Conservation (phyloP, 2,113 vertebrate species). For the Craseonycteris thonglongyai region DNA sequence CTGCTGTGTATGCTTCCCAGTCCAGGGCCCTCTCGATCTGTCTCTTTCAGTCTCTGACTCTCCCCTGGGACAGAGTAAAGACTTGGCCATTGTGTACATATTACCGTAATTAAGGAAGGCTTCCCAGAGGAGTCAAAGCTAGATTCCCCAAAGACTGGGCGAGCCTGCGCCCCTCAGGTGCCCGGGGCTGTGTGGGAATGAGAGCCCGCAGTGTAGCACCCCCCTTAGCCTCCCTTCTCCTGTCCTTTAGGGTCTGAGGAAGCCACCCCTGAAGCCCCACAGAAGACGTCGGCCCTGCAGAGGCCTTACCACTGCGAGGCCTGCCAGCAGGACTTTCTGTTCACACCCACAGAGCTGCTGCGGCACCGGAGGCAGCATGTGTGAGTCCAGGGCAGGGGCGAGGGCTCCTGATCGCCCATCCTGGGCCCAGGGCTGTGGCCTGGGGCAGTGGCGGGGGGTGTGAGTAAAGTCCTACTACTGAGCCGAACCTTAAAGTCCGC, state of each 20-base stretch:
- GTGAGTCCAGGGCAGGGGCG: not conserved
- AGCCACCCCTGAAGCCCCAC: accelerated
- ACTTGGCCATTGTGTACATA: not conserved
- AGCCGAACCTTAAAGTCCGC: accelerated
- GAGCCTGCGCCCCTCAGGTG: not conserved
- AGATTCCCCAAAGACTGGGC: not conserved
- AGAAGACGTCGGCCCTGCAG: slow-evolving; percentile 73
- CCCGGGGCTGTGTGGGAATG: accelerated
- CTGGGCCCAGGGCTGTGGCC: not conserved
- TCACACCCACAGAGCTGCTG: slow-evolving; percentile 90
- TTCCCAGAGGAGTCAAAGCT: not conserved
- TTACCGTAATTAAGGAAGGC: not conserved
- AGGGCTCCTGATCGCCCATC: not conserved
- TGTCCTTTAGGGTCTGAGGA: slow-evolving; percentile 40
- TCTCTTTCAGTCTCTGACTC: not conserved
- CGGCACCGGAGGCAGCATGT: slow-evolving; percentile 85
- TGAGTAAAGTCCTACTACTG: not conserved
- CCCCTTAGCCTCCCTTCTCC: accelerated
- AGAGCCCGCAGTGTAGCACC: accelerated
- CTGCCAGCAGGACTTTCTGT: slow-evolving; percentile 84
- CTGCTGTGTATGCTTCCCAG: accelerated
- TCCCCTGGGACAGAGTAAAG: not conserved
- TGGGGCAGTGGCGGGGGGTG: accelerated
- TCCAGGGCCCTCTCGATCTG: not conserved
- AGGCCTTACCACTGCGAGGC: slow-evolving; percentile 84